phyloP scores from a whole-genome alignment of 2,113 vertebrate species.

The Sarotherodon lohbergeri region DNA sequence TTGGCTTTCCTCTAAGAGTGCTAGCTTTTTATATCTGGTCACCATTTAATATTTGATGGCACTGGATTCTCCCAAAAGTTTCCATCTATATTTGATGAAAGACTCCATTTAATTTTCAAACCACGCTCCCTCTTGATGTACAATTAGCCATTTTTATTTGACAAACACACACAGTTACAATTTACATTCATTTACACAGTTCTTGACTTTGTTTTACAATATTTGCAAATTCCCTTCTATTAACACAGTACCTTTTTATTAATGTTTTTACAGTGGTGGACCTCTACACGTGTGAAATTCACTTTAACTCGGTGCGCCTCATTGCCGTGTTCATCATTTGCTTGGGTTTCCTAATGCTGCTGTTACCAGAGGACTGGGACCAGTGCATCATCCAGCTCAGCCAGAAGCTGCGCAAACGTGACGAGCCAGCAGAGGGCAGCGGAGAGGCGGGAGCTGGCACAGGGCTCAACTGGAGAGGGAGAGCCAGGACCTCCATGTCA shows the following conservation, averaged over 20 bases:
- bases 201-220: not conserved
- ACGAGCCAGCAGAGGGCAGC: constrained; percentile 77
- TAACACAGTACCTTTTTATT: not conserved
- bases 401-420: constrained; percentile 86
- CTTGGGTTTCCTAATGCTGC: constrained; percentile 92
- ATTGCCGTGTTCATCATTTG: constrained; percentile 92
- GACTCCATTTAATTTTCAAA: not conserved
- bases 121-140: not conserved
- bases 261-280: constrained; percentile 80
- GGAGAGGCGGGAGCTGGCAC: constrained; percentile 69
- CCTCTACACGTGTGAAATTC: constrained; percentile 87
- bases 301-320: constrained; percentile 92
- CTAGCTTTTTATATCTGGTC: not conserved
- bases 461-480: constrained; percentile 79
- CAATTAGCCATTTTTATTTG: not conserved
- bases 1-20: not conserved
- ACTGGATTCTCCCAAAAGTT: not conserved
- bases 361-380: constrained; percentile 94
- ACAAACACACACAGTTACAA: not conserved
- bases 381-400: constrained; percentile 86
- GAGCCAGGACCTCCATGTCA: constrained; percentile 83
- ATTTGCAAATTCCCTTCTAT: not conserved
- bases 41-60: not conserved
- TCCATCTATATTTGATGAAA: not conserved
- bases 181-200: not conserved